Evolutionary conservation across 2,888 invertebrate species (phyloP).

Genomic region (Drosophila barbarae): DNA sequence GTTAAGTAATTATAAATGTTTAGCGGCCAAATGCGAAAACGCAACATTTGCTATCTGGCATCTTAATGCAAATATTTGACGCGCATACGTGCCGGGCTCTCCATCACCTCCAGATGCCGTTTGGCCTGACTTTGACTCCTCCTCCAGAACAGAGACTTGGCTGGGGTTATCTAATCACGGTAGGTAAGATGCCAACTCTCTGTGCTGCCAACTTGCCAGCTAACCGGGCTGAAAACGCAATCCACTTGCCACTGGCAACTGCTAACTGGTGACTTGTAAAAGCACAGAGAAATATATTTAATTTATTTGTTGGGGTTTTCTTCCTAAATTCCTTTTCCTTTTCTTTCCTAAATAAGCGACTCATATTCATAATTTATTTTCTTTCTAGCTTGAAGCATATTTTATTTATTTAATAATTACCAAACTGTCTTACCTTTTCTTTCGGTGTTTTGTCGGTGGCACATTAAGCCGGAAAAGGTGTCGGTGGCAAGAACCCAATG

Average conservation of each 20-base stretch:
- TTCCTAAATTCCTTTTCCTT: too few relatives aligned
- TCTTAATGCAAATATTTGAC: slow-evolving; percentile 75
- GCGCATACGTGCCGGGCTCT: slow-evolving; percentile 58
- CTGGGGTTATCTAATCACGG: slow-evolving; percentile 67
- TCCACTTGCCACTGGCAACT: slow-evolving; percentile 44
- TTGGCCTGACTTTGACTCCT: slow-evolving; percentile 39
- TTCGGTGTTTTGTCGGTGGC: slow-evolving; percentile 31
- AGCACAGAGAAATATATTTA: not conserved
- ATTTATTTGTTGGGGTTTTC: not conserved
- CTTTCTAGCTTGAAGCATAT: not conserved
- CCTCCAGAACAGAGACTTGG: slow-evolving; percentile 5
- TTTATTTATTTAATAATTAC: not conserved
- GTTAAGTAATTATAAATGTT: slow-evolving; percentile 75
- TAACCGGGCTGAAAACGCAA: slow-evolving; percentile 39
- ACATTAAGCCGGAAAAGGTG: slow-evolving; percentile 62
- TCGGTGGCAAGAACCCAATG: slow-evolving; percentile 57
- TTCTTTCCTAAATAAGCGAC: too few relatives aligned
- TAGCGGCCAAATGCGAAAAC: slow-evolving; percentile 39
- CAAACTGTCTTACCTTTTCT: not conserved
- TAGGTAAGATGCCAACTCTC: slow-evolving; percentile 46
- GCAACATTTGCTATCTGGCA: slow-evolving; percentile 59
- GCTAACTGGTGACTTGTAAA: slow-evolving; percentile 25
- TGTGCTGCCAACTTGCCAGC: slow-evolving; percentile 39
- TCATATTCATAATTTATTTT: too few relatives aligned
- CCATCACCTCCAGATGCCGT: slow-evolving; percentile 43